These are phyloP conservation scores for Sitta europaea DNA, from an alignment of 2,113 vertebrate genomes.

Conservation along the genomic window DNA sequence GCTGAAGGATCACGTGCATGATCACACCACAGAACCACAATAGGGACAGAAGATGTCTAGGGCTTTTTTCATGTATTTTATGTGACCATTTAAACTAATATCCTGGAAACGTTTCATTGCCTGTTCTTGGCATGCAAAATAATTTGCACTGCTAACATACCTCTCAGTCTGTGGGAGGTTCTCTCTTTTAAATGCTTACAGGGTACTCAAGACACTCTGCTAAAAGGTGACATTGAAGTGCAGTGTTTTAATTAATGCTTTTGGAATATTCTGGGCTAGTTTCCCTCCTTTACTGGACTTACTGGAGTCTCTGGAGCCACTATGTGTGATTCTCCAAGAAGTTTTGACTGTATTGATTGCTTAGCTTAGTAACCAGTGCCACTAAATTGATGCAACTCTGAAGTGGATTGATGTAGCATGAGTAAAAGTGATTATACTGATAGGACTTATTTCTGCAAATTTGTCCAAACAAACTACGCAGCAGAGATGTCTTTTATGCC, in stretches of 20 bases:
- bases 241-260: neutral
- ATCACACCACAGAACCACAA: neutral
- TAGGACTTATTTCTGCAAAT: slow-evolving; percentile 24
- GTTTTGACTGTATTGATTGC: neutral
- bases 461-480: slow-evolving; percentile 1
- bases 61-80: neutral
- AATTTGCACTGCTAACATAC: neutral
- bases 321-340: neutral
- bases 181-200: neutral
- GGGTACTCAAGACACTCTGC: neutral
- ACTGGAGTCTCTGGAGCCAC: neutral
- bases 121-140: neutral
- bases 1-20: neutral
- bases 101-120: neutral
- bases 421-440: neutral
- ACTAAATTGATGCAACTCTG: neutral
- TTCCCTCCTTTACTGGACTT: neutral
- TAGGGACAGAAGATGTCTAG: neutral
- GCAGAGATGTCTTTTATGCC: neutral
- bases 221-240: neutral
- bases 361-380: neutral
- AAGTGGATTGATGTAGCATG: neutral
- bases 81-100: neutral
- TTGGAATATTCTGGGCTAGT: neutral
- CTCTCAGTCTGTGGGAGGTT: neutral